Evolutionary conservation across 1,140 invertebrate species (phyloP), one percentile per base, ranked within the genome.

Genomic region (Orius insidiosus): DNA sequence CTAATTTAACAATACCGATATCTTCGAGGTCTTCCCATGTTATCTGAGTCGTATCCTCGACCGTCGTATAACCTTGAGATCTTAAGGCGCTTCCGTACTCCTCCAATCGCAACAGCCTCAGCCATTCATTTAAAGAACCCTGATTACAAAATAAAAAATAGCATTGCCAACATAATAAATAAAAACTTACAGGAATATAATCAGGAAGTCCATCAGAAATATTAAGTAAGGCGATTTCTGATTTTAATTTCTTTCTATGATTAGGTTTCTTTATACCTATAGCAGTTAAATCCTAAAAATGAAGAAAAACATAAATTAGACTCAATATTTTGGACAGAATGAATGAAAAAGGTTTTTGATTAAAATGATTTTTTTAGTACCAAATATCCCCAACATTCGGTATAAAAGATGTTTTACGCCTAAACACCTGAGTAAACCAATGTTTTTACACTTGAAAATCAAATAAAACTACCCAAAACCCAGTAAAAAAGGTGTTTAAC

Each of bases 21-120:
- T 98, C 95, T 68, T 98, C 95, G 53, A 98, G 73, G 68, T 98
- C 95, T 69, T 98, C 95, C 90, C 93, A 97, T 49, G 86, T 89
- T 33, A 98, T 74, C 58, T 95, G 88, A 32, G 85, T 86, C 39
- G 86, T 83, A 62, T 87, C 81, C 55, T 94, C 83, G 37, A 98
- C 87, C 13, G 81, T 85, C 52, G 80, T 75, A 68, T 97, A 98
- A 44, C 90, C 90, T 67, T 98, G 92, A 52, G 81, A 79, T 52
- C 83, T 72, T 38, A 98, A 70, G 35, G 83, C 82, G 18, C 79
- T 76, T 14, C 80, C 77, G 62, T 98, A 98, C 62, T 95, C 87
- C 58, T 92, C 86, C 41, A 98, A 69, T 52, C 85, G 72, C 44
- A 98, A 67, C 52, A 95, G 64, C 55, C 82, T 76, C 6, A 98